Base-by-base conservation (phyloP, 2,797 vertebrate species). In the Peromyscus melanophrys region DNA sequence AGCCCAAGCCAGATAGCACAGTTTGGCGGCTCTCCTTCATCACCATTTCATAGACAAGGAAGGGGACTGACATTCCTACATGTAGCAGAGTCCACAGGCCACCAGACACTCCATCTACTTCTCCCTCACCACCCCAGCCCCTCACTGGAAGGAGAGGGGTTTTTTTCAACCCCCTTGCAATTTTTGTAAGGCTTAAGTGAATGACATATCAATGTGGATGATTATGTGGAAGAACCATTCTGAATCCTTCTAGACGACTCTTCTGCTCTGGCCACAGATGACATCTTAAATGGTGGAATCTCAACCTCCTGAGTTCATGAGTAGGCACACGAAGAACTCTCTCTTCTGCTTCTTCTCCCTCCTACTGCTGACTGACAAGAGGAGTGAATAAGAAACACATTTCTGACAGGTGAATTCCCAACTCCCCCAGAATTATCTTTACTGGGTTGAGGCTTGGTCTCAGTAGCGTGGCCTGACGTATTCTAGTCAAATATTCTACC, bases 161-260 rank as follows among this genome's bases (percentile, higher is more conserved):
- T 75, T 90, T 90, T 93, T 73, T 27, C 31, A 89, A 59, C 52
- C 81, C 8, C 11, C 43, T 96, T 78, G 19, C 25, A 87, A 29
- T 83, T 49, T 78, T 57, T 73, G 52, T 73, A 59, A 78, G 31
- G 6, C 21, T 75, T 29, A 21, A 49, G 40, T 71, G n/a, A 40
- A 69, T 37, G 65, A 52, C 25, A 55, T 2, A 1, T 69, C 55
- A 43, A 25, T 1, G 57, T 25, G 29, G 31, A 52, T 17, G 16
- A 31, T 88, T 43, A 27, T 5, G 25, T 9, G 16, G 43, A 88
- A 61, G 17, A 82, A 5, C 19, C 55, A 37, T 34, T 12, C 11
- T 4, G n/a, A 86, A 61, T 25, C n/a, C 13, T 14, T 61, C 46
- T 46, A 14, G 37, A 23, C 4, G 10, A 27, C 25, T 89, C 34